These are phyloP conservation scores for Xylocopa sonorina DNA, from an alignment of 1,140 invertebrate genomes.

Conservation along the genomic window DNA sequence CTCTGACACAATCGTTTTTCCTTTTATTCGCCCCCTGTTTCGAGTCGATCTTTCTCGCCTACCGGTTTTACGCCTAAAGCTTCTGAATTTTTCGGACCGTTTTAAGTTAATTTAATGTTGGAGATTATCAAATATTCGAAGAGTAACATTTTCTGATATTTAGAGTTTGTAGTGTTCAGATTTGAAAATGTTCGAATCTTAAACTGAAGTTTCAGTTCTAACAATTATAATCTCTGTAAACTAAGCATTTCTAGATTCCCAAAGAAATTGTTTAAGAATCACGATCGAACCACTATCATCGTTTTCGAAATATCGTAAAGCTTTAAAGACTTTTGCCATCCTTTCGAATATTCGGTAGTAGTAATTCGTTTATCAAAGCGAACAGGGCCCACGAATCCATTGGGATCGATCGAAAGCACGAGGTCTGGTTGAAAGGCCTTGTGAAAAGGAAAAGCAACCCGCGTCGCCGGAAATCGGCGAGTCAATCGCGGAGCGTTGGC, in stretches of 20 bases:
- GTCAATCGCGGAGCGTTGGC: constrained; percentile 10
- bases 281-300: too few species aligned
- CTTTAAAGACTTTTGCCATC: too few species aligned
- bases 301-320: too few species aligned
- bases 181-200: too few species aligned
- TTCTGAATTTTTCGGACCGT: neutral
- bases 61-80: neutral
- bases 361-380: neutral
- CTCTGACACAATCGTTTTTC: constrained; percentile 16
- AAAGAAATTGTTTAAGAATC: too few species aligned
- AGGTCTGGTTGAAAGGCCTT: too few species aligned
- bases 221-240: too few species aligned
- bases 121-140: neutral
- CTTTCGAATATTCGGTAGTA: neutral
- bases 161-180: too few species aligned
- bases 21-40: neutral
- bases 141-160: too few species aligned
- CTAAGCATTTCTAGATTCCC: too few species aligned
- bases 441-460: neutral
- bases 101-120: neutral
- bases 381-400: neutral
- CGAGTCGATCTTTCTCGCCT: neutral
- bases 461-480: constrained; percentile 12
- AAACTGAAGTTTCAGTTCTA: too few species aligned
- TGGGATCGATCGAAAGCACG: neutral